Conservation (phyloP, 2,113 vertebrate species). For the Blennius ocellaris region DNA sequence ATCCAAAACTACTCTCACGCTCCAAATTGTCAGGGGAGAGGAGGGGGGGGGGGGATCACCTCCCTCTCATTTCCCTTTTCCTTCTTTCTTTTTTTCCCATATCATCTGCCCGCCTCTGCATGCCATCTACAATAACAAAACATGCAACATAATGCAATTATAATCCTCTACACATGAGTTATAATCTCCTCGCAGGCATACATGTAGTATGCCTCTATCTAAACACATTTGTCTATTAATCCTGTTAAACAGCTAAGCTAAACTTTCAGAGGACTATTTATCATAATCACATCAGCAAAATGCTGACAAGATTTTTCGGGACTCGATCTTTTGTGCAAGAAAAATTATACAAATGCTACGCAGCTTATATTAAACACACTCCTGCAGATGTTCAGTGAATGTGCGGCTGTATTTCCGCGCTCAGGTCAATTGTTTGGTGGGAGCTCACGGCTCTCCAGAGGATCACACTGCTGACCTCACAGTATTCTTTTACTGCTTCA, state of each 20-base stretch:
- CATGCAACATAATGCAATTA: conserved; percentile 27
- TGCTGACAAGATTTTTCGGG: background rate
- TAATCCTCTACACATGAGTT: conserved; percentile 43
- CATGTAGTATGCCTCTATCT: background rate
- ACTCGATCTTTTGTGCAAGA: background rate
- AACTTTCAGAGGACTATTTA: conserved; percentile 17
- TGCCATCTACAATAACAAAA: conserved; percentile 10
- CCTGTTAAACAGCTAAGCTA: conserved; percentile 15
- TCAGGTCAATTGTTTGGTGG: conserved; percentile 33
- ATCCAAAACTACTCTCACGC: conserved; percentile 46
- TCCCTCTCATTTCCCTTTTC: conserved; percentile 48
- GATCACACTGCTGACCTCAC: conserved; percentile 57
- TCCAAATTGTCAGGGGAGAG: conserved; percentile 57
- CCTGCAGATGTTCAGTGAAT: background rate
- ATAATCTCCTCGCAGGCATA: conserved; percentile 13
- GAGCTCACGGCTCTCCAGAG: conserved; percentile 46
- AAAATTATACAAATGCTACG: background rate
- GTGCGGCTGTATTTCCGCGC: conserved; percentile 5
- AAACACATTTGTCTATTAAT: conserved; percentile 31
- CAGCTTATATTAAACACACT: conserved; percentile 9
- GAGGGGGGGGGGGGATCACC: background rate
- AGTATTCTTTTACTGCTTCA: conserved; percentile 37
- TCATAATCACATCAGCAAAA: background rate
- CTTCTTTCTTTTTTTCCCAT: background rate
- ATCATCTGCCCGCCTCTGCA: conserved; percentile 12